Evolutionary conservation across 2,888 invertebrate genomes (phyloP), one percentile per base, ranked within the genome.

Genomic region (Luffia ferchaultella): DNA sequence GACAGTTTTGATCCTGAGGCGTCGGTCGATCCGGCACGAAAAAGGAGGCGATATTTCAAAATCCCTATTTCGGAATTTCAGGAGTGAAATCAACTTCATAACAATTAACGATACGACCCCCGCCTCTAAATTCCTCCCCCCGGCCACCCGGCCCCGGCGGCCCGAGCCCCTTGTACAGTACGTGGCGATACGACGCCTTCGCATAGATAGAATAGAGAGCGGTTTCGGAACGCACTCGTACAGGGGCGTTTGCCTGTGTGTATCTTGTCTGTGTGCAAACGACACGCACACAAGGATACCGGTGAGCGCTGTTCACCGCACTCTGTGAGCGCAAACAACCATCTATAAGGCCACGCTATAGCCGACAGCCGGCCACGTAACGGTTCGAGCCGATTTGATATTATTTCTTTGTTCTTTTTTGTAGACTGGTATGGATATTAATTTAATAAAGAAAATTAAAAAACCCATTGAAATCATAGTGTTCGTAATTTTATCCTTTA

Each of bases 291-390:
- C 82, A 62, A 59, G 62, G 64, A 56, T 64, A 73, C 77, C 82
- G 82, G 82, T 80, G 82, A 82, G 82, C 83, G 82, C 83, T 83
- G 83, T 83, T 83, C 83, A 83, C 83, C 82, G 83, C 83, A 83
- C 83, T 83, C 83, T 83, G 83, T 83, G 82, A 83, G 83, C 83
- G 83, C 83, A 83, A 83, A 83, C 83, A 83, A 83, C 83, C 83
- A 83, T 82, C 83, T 83, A 83, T 83, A 83, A 83, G 83, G 83
- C 83, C 83, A 83, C 83, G 83, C 82, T 83, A 82, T 83, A 82
- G 82, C 79, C 73, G 80, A 79, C 82, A 68, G 72, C 76, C 77
- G 82, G 79, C 63, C 69, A 76, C 56, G 64, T 67, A 72, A 66
- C 74, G 82, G 67, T 65, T 60, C 67, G 69, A 60, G 78, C 78